These are phyloP conservation scores for Hydractinia symbiolongicarpus DNA, from an alignment of 30 jellyfish, hydroid and myxozoan genomes.

Conservation along the genomic window DNA sequence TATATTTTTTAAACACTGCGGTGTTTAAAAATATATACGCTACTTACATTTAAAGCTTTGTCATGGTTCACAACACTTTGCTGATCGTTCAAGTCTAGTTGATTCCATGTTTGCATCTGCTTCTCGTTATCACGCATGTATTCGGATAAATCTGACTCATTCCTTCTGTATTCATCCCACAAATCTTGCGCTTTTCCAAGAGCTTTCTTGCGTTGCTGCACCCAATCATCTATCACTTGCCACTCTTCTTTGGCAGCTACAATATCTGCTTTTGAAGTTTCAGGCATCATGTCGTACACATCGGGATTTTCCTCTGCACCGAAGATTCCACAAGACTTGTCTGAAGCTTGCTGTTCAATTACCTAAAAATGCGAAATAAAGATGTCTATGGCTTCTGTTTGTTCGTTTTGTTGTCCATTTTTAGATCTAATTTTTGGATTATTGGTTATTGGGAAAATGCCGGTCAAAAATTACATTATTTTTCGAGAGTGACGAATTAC, in stretches of 20 bases:
- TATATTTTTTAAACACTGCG: background rate
- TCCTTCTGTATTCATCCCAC: slow-evolving; percentile 74
- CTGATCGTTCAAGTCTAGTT: slow-evolving; percentile 74
- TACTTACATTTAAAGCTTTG: slow-evolving; percentile 43
- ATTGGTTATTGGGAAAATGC: too few relatives aligned
- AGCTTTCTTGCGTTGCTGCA: slow-evolving; percentile 41
- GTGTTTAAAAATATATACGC: too few relatives aligned
- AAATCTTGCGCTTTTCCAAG: slow-evolving; percentile 50
- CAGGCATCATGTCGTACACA: slow-evolving; percentile 34
- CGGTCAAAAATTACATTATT: too few relatives aligned
- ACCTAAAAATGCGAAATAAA: slow-evolving; percentile 26
- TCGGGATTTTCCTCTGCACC: slow-evolving; percentile 43
- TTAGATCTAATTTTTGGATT: background rate
- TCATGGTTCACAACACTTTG: slow-evolving; percentile 62
- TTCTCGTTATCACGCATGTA: slow-evolving; percentile 66
- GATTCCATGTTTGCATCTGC: slow-evolving; percentile 54
- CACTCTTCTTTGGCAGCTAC: slow-evolving; percentile 77
- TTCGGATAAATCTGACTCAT: slow-evolving; percentile 64
- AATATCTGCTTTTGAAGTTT: slow-evolving; percentile 27
- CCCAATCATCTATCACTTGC: slow-evolving; percentile 63
- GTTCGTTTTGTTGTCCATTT: background rate
- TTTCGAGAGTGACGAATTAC: background rate
- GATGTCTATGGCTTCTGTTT: background rate
- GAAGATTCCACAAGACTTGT: slow-evolving; percentile 37
- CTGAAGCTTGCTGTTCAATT: slow-evolving; percentile 51